A percentile compares a stretch with the other conserved stretches of the same genome.
These are phyloP conservation scores for Eumerus sabulonum DNA, from an alignment of 2,888 invertebrate species.

Conservation along the genomic window DNA sequence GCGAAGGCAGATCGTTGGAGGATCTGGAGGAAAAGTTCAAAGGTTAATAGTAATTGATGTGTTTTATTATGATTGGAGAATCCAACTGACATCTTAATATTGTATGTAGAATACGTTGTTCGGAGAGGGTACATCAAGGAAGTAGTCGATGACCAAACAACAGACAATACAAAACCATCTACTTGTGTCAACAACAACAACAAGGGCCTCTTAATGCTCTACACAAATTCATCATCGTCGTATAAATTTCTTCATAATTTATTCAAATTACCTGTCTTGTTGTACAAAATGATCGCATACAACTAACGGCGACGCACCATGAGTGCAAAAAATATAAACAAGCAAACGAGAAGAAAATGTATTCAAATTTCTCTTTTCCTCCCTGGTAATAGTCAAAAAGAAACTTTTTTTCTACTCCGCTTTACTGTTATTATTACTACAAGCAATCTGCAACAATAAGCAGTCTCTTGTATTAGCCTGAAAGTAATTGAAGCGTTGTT, in stretches of 20 bases:
- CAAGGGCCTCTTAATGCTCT: conserved; percentile 17
- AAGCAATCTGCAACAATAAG: conserved; percentile 42
- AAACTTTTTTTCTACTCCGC: conserved; percentile 39
- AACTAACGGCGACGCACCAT: conserved; percentile 41
- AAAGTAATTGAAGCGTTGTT: conserved; percentile 61
- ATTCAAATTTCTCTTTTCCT: conserved; percentile 64
- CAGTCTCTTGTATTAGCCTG: conserved; percentile 5
- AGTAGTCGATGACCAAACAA: too few relatives aligned
- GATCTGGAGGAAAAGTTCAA: conserved; percentile 52
- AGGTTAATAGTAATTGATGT: conserved; percentile 63
- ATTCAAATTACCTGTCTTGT: conserved; percentile 57
- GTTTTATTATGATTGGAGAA: conserved; percentile 49
- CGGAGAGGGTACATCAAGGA: too few relatives aligned
- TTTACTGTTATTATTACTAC: too few relatives aligned
- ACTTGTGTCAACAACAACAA: conserved; percentile 1
- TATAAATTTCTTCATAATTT: conserved; percentile 64
- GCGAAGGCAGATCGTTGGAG: background rate
- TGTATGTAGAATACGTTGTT: too few relatives aligned
- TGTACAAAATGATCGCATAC: conserved; percentile 50
- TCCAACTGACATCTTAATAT: too few relatives aligned
- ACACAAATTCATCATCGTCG: conserved; percentile 29
- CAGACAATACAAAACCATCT: too few relatives aligned
- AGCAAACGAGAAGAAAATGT: conserved; percentile 60
- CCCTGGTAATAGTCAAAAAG: conserved; percentile 39
- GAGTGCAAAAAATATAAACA: conserved; percentile 22